Evolutionary conservation across 1,140 invertebrate genomes (phyloP).

Genomic region (Papilio polytes): DNA sequence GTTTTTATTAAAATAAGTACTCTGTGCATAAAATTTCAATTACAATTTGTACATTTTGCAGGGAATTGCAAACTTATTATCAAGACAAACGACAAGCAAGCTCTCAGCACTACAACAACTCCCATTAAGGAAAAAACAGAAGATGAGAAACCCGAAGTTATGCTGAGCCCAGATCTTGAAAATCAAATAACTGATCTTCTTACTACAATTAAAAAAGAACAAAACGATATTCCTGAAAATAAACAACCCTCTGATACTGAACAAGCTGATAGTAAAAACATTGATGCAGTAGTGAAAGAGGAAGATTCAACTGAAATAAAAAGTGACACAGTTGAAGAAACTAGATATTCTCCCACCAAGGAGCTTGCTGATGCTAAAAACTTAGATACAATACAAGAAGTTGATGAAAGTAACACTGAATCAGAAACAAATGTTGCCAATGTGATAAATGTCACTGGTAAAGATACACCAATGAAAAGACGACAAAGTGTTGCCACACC

Average conservation of each 20-base stretch:
- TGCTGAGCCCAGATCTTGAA: constrained; percentile 49
- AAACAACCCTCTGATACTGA: not conserved
- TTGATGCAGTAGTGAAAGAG: not conserved
- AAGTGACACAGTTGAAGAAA: constrained; percentile 25
- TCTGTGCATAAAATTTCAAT: not conserved
- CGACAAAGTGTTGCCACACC: constrained; percentile 58
- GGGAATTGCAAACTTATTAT: constrained; percentile 55
- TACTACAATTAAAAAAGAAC: constrained; percentile 51
- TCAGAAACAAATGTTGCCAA: constrained; percentile 30
- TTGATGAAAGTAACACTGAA: constrained; percentile 14
- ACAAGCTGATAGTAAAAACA: not conserved
- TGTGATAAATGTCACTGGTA: constrained; percentile 44
- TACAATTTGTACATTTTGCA: constrained; percentile 44
- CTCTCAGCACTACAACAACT: constrained; percentile 32
- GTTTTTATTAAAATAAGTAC: not conserved
- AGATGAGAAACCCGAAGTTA: constrained; percentile 15
- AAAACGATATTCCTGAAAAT: constrained; percentile 40
- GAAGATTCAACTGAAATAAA: not conserved
- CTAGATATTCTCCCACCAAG: constrained; percentile 6
- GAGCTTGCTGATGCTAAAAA: not conserved
- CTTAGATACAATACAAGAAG: constrained; percentile 35
- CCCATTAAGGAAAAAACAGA: constrained; percentile 19
- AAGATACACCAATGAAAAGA: constrained; percentile 56
- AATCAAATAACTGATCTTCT: constrained; percentile 61
- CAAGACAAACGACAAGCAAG: constrained; percentile 52